These are phyloP conservation scores for Alectura lathami DNA, from an alignment of 2,113 vertebrate genomes.

Conservation along the genomic window DNA sequence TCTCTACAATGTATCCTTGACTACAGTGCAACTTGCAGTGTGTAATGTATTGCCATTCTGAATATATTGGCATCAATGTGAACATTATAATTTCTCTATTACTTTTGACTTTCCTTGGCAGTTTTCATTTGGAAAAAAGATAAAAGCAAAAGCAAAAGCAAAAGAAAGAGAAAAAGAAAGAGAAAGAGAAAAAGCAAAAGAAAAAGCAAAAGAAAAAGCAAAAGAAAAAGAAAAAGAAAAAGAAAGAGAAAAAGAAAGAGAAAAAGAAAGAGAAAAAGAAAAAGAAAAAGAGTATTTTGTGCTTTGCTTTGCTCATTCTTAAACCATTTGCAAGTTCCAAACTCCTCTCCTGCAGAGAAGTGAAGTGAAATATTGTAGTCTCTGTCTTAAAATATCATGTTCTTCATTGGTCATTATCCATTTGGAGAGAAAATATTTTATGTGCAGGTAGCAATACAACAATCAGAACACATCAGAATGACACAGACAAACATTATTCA, in stretches of 20 bases:
- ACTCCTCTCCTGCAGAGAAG: not conserved
- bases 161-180: too few species aligned
- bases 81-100: not conserved
- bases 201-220: too few species aligned
- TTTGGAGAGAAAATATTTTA: not conserved
- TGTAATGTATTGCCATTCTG: not conserved
- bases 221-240: too few species aligned
- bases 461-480: not conserved
- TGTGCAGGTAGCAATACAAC: not conserved
- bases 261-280: too few species aligned
- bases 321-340: not conserved
- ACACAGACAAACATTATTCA: not conserved
- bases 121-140: not conserved
- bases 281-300: not conserved
- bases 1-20: not conserved
- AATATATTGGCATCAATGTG: not conserved
- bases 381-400: not conserved
- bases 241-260: too few species aligned
- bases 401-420: not conserved
- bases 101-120: not conserved
- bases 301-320: not conserved
- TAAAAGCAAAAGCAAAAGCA: too few species aligned
- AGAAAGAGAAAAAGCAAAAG: too few species aligned
- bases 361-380: not conserved
- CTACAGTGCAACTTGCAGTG: not conserved